Evolutionary conservation across 2,113 vertebrate species (phyloP).

Genomic region (Sylvietta virens): DNA sequence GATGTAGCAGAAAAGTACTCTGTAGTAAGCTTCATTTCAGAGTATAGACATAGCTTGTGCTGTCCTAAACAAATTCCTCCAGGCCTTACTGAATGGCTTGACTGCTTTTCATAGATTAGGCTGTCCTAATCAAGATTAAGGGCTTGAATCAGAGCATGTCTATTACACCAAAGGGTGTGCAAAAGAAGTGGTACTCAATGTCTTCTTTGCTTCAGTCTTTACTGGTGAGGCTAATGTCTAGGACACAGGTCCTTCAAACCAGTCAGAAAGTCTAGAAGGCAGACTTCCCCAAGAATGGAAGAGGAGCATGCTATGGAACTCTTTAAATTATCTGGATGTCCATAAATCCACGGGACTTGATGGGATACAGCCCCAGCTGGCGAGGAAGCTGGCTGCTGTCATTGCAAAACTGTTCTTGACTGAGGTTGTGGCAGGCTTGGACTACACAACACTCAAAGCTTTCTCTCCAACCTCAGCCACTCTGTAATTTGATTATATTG

Average conservation of each 20-base stretch:
- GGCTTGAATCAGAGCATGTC: rapidly evolving
- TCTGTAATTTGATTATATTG: not conserved
- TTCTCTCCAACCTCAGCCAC: not conserved
- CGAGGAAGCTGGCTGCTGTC: not conserved
- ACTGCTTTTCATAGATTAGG: not conserved
- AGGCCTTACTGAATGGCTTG: not conserved
- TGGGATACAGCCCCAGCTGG: not conserved
- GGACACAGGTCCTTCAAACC: not conserved
- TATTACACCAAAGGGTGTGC: not conserved
- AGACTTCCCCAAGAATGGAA: not conserved
- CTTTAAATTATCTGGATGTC: not conserved
- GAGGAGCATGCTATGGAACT: not conserved
- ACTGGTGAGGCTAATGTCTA: not conserved
- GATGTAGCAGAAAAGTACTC: not conserved
- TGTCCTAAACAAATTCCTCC: not conserved
- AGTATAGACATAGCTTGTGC: not conserved
- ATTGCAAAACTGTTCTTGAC: not conserved
- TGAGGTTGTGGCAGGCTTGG: rapidly evolving
- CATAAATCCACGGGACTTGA: not conserved
- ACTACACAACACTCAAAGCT: not conserved
- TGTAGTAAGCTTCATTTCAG: not conserved
- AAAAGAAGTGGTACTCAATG: rapidly evolving
- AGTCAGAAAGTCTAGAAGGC: not conserved
- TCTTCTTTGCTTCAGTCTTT: not conserved
- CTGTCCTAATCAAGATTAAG: not conserved